Base-by-base conservation (phyloP, 2,888 invertebrate species). In the Bombylius major region DNA sequence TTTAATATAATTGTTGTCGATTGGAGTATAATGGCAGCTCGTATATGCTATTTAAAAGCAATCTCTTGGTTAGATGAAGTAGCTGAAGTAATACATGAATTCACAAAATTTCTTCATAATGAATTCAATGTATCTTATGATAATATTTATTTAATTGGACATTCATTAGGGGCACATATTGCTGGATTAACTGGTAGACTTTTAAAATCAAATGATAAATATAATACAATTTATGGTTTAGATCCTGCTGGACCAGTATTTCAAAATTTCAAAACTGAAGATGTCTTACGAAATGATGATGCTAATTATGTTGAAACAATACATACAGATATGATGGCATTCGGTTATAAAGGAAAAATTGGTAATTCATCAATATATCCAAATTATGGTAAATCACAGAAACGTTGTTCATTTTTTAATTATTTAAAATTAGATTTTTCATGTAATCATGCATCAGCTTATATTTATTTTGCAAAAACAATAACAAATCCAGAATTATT, bases 81-180 rank as follows among this genome's bases (percentile, higher is more conserved):
- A 7, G 34, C 34, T 36, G 7, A 36, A 7, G 8, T 36, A 7
- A 36, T 36, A 7, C 5, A 36, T 36, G 51, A 34, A 0, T 60
- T 71, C 13, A 58, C 71, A 5, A 66, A 72, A 51, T 70, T 67
- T 54, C 66, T 81, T 72, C 64, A 78, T 69, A 1, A 74, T 69
- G 5, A 71, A 68, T 66, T 77, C 72, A 47, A 76, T 73, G 11
- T 75, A 71, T 44, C 70, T 68, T 48, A 76, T 75, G 13, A 77
- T 70, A 11, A 69, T 68, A 61, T 81, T 69, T 68, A 77, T 75
- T 46, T 72, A 3, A 78, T 80, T 42, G 82, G 79, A 1, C 78
- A 81, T 61, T 81, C 81, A 61, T 70, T 82, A 54, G 81, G 81
- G 5, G 79, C 79, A 7, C 79, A 80, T 65, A 79, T 79, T 9